A percentile compares a stretch with the other conserved stretches of the same genome.
Evolutionary conservation across 2,888 invertebrate species (phyloP).

Genomic region (Blomia tropicalis): DNA sequence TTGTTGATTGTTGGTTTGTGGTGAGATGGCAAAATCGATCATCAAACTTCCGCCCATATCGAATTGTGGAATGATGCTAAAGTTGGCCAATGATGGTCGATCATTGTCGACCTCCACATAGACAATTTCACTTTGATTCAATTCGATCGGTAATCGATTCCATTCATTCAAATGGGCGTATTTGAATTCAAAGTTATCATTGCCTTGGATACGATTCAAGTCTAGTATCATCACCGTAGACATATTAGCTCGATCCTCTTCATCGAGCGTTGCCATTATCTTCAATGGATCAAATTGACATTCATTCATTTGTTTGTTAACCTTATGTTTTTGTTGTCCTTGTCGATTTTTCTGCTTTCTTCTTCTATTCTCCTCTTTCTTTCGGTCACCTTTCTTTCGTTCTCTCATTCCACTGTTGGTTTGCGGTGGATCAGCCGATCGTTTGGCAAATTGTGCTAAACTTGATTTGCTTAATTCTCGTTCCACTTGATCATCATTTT

Average conservation of each 20-base stretch:
- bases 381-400: neutral
- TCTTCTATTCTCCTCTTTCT: neutral
- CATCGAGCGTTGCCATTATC: neutral
- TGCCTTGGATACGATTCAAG: slow-evolving; percentile 22
- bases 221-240: neutral
- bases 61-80: slow-evolving; percentile 50
- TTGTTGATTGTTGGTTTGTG: slow-evolving; percentile 38
- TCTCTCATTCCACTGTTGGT: neutral
- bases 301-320: neutral
- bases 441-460: neutral
- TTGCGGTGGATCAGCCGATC: slow-evolving; percentile 2
- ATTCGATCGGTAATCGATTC: neutral
- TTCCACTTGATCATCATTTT: neutral
- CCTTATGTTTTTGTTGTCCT: neutral
- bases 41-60: slow-evolving; percentile 66
- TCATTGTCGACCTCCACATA: slow-evolving; percentile 31
- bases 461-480: neutral
- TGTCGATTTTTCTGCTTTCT: neutral
- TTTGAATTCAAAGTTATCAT: slow-evolving; percentile 19
- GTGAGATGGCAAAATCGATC: slow-evolving; percentile 52
- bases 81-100: slow-evolving; percentile 47
- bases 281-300: slow-evolving; percentile 1
- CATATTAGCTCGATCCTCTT: slow-evolving; percentile 1
- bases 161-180: slow-evolving; percentile 16
- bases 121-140: slow-evolving; percentile 21